A percentile compares a stretch with the other conserved stretches of the same genome.
Evolutionary conservation across 2,888 invertebrate species (phyloP).

Genomic region (Sinohyriopsis cumingii): DNA sequence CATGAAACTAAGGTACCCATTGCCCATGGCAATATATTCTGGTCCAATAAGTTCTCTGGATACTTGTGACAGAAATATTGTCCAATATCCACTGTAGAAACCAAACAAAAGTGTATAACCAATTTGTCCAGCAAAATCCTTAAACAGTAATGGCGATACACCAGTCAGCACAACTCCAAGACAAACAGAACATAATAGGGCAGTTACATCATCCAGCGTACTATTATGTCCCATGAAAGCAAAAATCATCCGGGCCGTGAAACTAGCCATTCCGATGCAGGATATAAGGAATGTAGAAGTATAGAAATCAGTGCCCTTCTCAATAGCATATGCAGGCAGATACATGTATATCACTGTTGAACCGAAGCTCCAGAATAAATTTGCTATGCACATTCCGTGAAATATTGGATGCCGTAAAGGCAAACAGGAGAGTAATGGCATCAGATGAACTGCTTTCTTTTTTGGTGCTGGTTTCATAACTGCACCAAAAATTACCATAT

Average conservation of each 20-base stretch:
- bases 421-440: conserved; percentile 60
- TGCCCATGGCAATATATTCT: conserved; percentile 64
- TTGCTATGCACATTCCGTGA: conserved; percentile 62
- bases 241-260: conserved; percentile 62
- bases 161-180: conserved; percentile 66
- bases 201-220: conserved; percentile 65
- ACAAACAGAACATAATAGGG: conserved; percentile 60
- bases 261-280: conserved; percentile 63
- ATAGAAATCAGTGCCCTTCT: conserved; percentile 54
- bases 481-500: conserved; percentile 63
- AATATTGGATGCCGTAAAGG: conserved; percentile 64
- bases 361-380: conserved; percentile 68
- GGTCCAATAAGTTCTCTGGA: conserved; percentile 63
- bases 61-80: conserved; percentile 64
- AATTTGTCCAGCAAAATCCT: conserved; percentile 66
- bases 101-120: conserved; percentile 67
- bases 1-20: conserved; percentile 65
- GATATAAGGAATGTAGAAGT: conserved; percentile 58
- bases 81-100: conserved; percentile 70
- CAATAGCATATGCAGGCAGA: conserved; percentile 63
- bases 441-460: conserved; percentile 48
- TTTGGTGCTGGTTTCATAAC: conserved; percentile 54
- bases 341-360: conserved; percentile 65
- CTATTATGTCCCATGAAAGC: conserved; percentile 67
- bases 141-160: conserved; percentile 63